Percentiles rank a stretch among this genome's conserved stretches.
Conservation (phyloP, 1,140 invertebrate species). For the Prorops nasuta region DNA sequence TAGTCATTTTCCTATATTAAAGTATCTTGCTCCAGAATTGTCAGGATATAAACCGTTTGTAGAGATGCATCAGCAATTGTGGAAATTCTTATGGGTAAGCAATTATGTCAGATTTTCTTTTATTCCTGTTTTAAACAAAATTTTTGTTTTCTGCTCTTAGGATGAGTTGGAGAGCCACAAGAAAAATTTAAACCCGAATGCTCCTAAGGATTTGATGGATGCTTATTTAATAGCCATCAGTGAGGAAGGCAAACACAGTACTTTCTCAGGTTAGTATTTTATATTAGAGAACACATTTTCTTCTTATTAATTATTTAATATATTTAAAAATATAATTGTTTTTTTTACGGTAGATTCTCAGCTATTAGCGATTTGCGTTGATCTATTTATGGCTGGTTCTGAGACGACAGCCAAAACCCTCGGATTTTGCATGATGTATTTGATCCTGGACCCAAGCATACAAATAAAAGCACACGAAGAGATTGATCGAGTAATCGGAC, state of each 20-base stretch:
- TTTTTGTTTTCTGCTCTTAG: conserved; percentile 27
- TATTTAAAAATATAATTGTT: neutral
- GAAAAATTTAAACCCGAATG: conserved; percentile 60
- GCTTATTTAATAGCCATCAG: conserved; percentile 56
- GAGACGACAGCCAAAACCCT: conserved; percentile 79
- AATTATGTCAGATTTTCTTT: neutral
- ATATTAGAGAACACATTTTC: too few relatives aligned
- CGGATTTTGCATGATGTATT: conserved; percentile 74
- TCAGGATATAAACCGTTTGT: conserved; percentile 76
- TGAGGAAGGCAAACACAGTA: conserved; percentile 17
- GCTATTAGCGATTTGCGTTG: conserved; percentile 73
- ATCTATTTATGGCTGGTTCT: conserved; percentile 80
- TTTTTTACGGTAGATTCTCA: conserved; percentile 61
- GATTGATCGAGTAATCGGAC: conserved; percentile 74
- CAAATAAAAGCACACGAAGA: conserved; percentile 78
- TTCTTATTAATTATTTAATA: neutral
- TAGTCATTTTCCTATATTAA: conserved; percentile 75
- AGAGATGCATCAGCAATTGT: conserved; percentile 67
- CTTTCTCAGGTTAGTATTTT: conserved; percentile 20
- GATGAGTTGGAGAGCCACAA: conserved; percentile 75
- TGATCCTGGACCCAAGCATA: conserved; percentile 75
- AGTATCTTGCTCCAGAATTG: conserved; percentile 69
- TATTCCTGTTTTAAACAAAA: conserved; percentile 4
- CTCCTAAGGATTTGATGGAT: conserved; percentile 82
- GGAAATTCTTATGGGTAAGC: conserved; percentile 65